Percentiles rank a stretch among this genome's conserved stretches.
phyloP scores from a whole-genome alignment of 1,140 invertebrate species.

The Varroa destructor region DNA sequence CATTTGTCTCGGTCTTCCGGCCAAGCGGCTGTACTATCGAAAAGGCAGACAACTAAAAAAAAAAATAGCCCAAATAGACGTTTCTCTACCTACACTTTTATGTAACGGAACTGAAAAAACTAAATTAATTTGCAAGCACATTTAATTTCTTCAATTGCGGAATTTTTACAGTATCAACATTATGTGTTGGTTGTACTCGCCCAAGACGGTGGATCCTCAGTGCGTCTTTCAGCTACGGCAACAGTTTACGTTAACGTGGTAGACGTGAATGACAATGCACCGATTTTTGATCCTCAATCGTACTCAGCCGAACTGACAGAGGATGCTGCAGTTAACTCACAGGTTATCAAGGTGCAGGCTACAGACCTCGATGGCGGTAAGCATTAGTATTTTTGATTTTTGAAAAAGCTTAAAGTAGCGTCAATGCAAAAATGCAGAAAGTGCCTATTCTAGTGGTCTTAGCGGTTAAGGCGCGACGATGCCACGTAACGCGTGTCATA shows the following conservation, averaged over 20 bases:
- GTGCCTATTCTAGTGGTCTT: not conserved
- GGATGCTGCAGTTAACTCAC: slow-evolving; percentile 61
- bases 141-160: too few relatives aligned
- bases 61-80: too few relatives aligned
- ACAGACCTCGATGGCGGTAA: slow-evolving; percentile 79
- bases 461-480: not conserved
- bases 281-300: slow-evolving; percentile 74
- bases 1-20: too few relatives aligned
- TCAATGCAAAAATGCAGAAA: not conserved
- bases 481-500: too few relatives aligned
- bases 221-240: slow-evolving; percentile 71
- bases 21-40: too few relatives aligned
- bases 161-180: slow-evolving; percentile 60
- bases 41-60: too few relatives aligned
- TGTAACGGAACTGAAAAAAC: too few relatives aligned
- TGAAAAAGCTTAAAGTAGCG: not conserved
- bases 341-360: slow-evolving; percentile 66
- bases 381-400: slow-evolving; percentile 28
- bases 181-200: slow-evolving; percentile 83
- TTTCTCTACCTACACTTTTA: too few relatives aligned
- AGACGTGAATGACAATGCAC: slow-evolving; percentile 87
- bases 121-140: too few relatives aligned
- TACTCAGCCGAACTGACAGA: slow-evolving; percentile 75
- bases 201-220: slow-evolving; percentile 63
- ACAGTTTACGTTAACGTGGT: slow-evolving; percentile 84